A percentile compares a stretch with the other conserved stretches of the same genome.
Conservation (phyloP, 2,113 vertebrate genomes). For the Sylvia atricapilla region DNA sequence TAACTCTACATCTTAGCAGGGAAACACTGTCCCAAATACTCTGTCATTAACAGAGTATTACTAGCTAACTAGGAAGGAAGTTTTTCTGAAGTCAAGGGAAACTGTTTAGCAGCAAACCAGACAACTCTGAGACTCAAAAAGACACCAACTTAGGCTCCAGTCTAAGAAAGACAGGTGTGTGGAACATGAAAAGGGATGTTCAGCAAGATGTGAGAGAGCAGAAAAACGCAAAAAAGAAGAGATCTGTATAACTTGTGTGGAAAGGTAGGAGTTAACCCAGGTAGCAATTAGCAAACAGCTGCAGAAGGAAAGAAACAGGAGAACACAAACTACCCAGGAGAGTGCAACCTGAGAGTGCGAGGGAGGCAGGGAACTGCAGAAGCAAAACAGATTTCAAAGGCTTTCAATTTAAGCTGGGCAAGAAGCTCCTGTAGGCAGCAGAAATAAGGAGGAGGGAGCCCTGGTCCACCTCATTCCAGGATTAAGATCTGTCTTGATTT, state of each 20-base stretch:
- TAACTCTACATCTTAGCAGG: not conserved
- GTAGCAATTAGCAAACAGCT: not conserved
- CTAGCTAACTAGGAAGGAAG: not conserved
- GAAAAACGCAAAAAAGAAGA: not conserved
- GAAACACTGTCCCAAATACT: not conserved
- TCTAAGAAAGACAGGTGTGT: not conserved
- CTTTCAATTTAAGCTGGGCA: not conserved
- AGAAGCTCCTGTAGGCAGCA: not conserved
- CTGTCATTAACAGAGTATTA: not conserved
- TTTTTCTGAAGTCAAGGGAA: not conserved
- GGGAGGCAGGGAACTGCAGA: not conserved
- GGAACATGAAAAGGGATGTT: not conserved
- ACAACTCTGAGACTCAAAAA: not conserved
- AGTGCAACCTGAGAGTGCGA: not conserved
- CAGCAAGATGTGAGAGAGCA: not conserved
- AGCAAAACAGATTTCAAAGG: not conserved
- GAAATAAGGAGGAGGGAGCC: not conserved
- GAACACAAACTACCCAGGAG: not conserved
- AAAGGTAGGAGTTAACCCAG: slow-evolving; percentile 7
- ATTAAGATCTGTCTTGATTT: not conserved
- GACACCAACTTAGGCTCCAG: not conserved
- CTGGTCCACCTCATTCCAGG: not conserved
- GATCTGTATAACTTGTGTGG: not conserved
- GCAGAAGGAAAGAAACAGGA: not conserved
- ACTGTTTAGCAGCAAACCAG: not conserved